phyloP scores from a whole-genome alignment of 2,888 invertebrate species.

The Hymenopus coronatus region DNA sequence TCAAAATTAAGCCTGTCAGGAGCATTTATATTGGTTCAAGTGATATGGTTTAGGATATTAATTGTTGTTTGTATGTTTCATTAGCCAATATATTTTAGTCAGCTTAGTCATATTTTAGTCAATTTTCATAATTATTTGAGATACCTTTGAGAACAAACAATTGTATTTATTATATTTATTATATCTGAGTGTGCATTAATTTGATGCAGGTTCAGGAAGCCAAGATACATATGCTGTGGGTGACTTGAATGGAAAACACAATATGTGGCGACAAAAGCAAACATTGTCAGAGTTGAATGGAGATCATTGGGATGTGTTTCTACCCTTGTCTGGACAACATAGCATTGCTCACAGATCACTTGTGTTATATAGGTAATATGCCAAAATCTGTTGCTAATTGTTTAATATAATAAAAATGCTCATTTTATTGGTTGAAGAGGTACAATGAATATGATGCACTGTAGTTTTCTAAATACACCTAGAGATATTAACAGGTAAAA shows the following conservation, averaged over 20 bases:
- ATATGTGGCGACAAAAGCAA: constrained; percentile 29
- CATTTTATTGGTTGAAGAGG: too few relatives aligned
- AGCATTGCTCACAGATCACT: constrained; percentile 80
- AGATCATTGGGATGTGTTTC: constrained; percentile 77
- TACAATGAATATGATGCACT: too few relatives aligned
- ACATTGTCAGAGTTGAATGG: constrained; percentile 64
- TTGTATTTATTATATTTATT: too few relatives aligned
- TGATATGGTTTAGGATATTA: too few relatives aligned
- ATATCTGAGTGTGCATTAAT: not conserved
- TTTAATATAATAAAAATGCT: too few relatives aligned
- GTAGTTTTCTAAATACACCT: too few relatives aligned
- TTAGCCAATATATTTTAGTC: too few relatives aligned
- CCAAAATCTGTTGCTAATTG: not conserved
- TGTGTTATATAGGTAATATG: constrained; percentile 65
- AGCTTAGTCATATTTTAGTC: too few relatives aligned
- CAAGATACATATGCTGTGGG: constrained; percentile 90
- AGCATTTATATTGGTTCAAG: too few relatives aligned
- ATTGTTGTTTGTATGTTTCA: too few relatives aligned
- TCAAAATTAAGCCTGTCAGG: too few relatives aligned
- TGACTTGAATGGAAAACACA: constrained; percentile 79
- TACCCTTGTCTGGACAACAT: constrained; percentile 76
- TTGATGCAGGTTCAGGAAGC: constrained; percentile 64
- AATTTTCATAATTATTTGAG: not conserved
- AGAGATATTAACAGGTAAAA: too few relatives aligned
- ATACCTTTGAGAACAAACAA: not conserved